Evolutionary conservation across 2,797 vertebrate species (phyloP), one percentile per base, ranked within the genome.

Genomic region (Peromyscus eremicus): DNA sequence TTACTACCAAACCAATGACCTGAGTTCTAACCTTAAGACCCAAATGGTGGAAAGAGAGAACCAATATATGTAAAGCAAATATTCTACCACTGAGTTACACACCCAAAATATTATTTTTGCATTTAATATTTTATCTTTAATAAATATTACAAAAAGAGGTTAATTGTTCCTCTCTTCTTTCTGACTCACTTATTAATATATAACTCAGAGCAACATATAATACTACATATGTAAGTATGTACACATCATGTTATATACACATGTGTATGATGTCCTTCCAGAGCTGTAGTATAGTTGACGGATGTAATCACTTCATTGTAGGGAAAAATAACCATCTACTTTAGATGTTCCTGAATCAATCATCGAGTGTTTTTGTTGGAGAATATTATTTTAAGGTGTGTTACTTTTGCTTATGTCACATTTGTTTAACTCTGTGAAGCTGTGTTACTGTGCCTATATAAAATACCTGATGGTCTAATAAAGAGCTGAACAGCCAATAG

Each of bases 51-150:
- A 52, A n/a, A 52, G 32, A 52, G 34, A 87, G 34, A 71, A 68
- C 8, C 34, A 71, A 71, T 34, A 23, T 34, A 14, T 89, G n/a
- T 43, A 46, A 76, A 37, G 10, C 49, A 75, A 89, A 25, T 11
- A 32, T 57, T 75, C 25, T 76, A 34, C 37, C 27, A 34, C 70
- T 62, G 17, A 76, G 37, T 2, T 7, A 0, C 1, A 43, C 68
- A 25, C 7, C 9, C 37, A 8, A 71, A 40, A 82, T 92, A 37
- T 64, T 85, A 55, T 60, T 83, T 86, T 62, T 37, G 79, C 40
- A 96, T 66, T 88, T 73, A 70, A 70, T 81, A 66, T 37, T 92
- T 85, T 49, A 40, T 64, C 12, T 40, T 93, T 27, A 17, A 92
- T 70, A 94, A 88, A 70, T 11, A 6, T n/a, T 91, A 37, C 12